Conservation (phyloP, 2,113 vertebrate species). For the Festucalex cinctus region DNA sequence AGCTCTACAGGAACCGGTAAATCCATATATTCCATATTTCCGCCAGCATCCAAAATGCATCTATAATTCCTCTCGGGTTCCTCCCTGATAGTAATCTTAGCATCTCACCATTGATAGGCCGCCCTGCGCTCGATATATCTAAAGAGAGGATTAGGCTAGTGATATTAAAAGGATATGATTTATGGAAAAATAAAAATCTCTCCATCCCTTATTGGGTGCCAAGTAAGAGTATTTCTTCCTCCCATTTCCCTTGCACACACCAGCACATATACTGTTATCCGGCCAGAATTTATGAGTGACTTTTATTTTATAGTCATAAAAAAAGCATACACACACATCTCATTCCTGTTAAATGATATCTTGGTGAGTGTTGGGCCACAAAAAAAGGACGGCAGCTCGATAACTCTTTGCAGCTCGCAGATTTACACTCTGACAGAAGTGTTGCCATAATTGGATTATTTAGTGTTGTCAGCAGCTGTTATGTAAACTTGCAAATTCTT, state of each 20-base stretch:
- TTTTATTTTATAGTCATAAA: slow-evolving; percentile 64
- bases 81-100: slow-evolving; percentile 45
- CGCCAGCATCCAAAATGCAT: neutral
- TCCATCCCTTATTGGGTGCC: slow-evolving; percentile 44
- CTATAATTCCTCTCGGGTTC: slow-evolving; percentile 27
- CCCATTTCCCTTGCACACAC: slow-evolving; percentile 49
- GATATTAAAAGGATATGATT: slow-evolving; percentile 59
- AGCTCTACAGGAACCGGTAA: slow-evolving; percentile 11
- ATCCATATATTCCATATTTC: neutral
- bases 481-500: slow-evolving; percentile 52
- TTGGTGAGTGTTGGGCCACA: slow-evolving; percentile 57
- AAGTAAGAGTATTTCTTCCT: slow-evolving; percentile 46
- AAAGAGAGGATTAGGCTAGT: slow-evolving; percentile 50
- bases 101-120: slow-evolving; percentile 24
- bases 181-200: slow-evolving; percentile 51
- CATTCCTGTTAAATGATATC: slow-evolving; percentile 68
- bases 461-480: slow-evolving; percentile 49
- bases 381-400: slow-evolving; percentile 55
- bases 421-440: slow-evolving; percentile 51
- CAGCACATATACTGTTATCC: slow-evolving; percentile 52
- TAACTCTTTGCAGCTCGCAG: slow-evolving; percentile 45
- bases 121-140: slow-evolving; percentile 34
- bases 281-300: slow-evolving; percentile 66
- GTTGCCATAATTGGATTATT: slow-evolving; percentile 55
- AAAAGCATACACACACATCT: slow-evolving; percentile 47